Percentiles rank a stretch among this genome's conserved stretches.
Conservation (phyloP, 1,140 invertebrate species). For the Anastatus disparis region DNA sequence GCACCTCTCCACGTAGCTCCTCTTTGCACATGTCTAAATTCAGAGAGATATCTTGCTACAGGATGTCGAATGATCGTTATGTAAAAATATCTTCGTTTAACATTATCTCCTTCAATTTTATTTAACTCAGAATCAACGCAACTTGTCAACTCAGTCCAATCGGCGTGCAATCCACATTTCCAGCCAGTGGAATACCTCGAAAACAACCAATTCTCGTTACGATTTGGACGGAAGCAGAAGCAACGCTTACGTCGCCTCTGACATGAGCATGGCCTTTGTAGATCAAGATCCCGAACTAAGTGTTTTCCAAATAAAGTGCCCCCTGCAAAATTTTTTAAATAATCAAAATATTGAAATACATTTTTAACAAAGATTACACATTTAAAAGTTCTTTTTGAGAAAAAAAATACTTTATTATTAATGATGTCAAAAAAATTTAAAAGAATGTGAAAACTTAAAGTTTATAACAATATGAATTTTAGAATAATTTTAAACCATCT, state of each 20-base stretch:
- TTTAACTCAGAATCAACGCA: conserved; percentile 90
- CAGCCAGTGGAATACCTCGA: conserved; percentile 98
- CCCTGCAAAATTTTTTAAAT: conserved; percentile 65
- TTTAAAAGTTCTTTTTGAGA: too few relatives aligned
- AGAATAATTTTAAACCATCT: too few relatives aligned
- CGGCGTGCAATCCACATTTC: conserved; percentile 98
- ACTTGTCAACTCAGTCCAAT: conserved; percentile 95
- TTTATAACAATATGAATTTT: too few relatives aligned
- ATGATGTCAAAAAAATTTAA: too few relatives aligned
- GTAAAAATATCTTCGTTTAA: conserved; percentile 92
- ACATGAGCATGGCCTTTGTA: conserved; percentile 88
- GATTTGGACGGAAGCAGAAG: conserved; percentile 90
- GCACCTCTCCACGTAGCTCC: conserved; percentile 97
- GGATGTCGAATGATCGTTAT: conserved; percentile 95
- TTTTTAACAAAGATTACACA: too few relatives aligned
- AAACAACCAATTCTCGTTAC: conserved; percentile 95
- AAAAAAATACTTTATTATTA: too few relatives aligned
- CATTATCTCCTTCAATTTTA: conserved; percentile 82
- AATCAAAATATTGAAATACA: too few relatives aligned
- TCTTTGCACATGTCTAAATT: conserved; percentile 94
- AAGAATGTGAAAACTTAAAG: too few relatives aligned
- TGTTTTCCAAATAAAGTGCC: conserved; percentile 95
- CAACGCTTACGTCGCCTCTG: conserved; percentile 87
- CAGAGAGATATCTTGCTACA: conserved; percentile 88
- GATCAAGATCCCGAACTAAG: conserved; percentile 91